Base-by-base conservation (phyloP, 2,113 vertebrate genomes). In the Verasper variegatus region DNA sequence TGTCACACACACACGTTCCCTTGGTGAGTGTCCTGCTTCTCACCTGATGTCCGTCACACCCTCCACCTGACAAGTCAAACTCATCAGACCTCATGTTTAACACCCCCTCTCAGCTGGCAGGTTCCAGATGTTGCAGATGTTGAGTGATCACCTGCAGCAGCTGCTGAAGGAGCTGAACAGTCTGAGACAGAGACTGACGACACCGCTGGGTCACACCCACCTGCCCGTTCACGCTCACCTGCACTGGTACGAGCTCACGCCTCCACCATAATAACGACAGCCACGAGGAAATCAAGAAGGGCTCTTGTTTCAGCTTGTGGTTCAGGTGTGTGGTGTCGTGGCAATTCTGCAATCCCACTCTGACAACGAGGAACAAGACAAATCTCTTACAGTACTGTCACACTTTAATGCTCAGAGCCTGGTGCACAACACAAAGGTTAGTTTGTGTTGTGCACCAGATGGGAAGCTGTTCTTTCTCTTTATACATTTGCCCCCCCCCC, bases 141-240 rank as follows among this genome's bases (percentile, higher is more conserved):
- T 98, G 85, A 96, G 94, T 27, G 89, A 47, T 21, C 98, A 99
- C 82, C 91, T 99, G 87, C 96, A 97, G 92, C 87, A 94, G 0
- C 54, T 98, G 11, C 82, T 99, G 68, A 96, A 94, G 77, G 93
- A 96, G 49, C 95, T 97, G 91, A 92, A 70, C 2, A 27, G 78
- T 55, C 94, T 99, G 62, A 93, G 93, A 27, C 96, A 96, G 89
- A 96, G 94, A 69, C 87, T 99, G 75, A 81, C 95, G 84, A 95
- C 91, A 65, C 95, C 96, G 15, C 81, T 91, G 55, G 96, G 92
- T 81, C 92, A 94, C 81, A 94, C 96, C 52, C 95, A 92, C 83
- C 91, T 99, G 74, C 95, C 97, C 2, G 35, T 98, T 74, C 94
- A 95, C 62, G 96, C 95, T 51, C 68, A 94, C 77, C 95, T 95